A percentile compares a stretch with the other conserved stretches of the same genome.
Conservation (phyloP, 2,888 invertebrate species). For the Noctua janthe region DNA sequence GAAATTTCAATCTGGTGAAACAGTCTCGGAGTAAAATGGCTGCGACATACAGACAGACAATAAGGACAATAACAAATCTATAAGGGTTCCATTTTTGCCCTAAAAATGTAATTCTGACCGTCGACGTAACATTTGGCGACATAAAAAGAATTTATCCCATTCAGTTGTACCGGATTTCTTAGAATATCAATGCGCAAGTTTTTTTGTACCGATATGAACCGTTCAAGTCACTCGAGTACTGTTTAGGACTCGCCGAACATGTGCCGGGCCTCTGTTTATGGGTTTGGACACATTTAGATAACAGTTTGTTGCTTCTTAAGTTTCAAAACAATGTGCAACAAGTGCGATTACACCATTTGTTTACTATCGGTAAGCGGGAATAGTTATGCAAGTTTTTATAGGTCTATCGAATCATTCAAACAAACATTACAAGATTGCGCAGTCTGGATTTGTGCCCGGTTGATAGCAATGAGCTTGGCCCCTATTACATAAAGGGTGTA, state of each 20-base stretch:
- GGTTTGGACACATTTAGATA: slow-evolving; percentile 73
- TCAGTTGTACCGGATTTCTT: slow-evolving; percentile 38
- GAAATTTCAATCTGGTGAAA: not conserved
- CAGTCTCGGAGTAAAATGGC: not conserved
- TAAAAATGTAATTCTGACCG: slow-evolving; percentile 2
- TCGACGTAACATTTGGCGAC: slow-evolving; percentile 33
- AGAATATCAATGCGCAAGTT: slow-evolving; percentile 47
- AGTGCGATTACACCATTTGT: slow-evolving; percentile 31
- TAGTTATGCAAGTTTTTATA: not conserved
- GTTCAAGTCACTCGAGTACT: slow-evolving; percentile 34
- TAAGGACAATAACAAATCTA: not conserved
- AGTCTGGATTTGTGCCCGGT: not conserved
- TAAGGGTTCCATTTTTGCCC: not conserved
- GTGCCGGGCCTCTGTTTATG: slow-evolving; percentile 63
- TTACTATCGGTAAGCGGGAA: not conserved
- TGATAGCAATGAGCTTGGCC: not conserved
- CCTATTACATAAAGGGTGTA: not conserved
- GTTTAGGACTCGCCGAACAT: slow-evolving; percentile 64
- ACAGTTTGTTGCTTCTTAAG: slow-evolving; percentile 38
- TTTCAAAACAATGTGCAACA: slow-evolving; percentile 32
- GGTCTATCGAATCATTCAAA: not conserved
- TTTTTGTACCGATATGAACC: slow-evolving; percentile 43
- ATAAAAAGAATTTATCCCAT: slow-evolving; percentile 49
- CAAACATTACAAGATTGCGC: not conserved
- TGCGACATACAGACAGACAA: not conserved